A percentile compares a stretch with the other conserved stretches of the same genome.
phyloP scores from a whole-genome alignment of 2,113 vertebrate genomes.

The Balaenoptera acutorostrata region DNA sequence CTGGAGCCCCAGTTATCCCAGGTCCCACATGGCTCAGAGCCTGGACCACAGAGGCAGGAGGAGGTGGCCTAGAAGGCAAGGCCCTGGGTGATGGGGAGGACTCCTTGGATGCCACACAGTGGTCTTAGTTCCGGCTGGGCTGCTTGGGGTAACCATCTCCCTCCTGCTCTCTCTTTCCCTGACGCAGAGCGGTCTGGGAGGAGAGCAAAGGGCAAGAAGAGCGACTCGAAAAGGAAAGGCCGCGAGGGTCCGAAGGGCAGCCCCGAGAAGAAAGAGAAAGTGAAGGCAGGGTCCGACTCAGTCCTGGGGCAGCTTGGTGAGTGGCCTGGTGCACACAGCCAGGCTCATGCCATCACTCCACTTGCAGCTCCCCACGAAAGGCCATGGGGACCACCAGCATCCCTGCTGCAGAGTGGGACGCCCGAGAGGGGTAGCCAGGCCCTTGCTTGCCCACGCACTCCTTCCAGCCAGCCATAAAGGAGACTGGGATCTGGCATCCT shows the following conservation, averaged over 20 bases:
- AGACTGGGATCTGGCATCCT: background rate
- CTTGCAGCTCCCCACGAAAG: accelerated
- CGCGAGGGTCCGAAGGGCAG: conserved; percentile 90
- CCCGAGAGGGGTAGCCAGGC: background rate
- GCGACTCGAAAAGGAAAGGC: conserved; percentile 88
- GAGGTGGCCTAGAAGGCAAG: background rate
- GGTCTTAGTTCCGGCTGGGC: background rate
- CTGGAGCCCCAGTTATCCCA: background rate
- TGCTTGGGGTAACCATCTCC: background rate
- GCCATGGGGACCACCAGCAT: background rate
- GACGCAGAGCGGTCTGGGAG: conserved; percentile 87
- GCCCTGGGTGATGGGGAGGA: no score
- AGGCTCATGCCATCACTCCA: background rate
- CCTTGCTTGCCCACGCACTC: background rate
- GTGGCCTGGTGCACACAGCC: conserved; percentile 26
- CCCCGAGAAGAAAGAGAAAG: conserved; percentile 93
- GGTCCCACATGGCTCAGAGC: accelerated
- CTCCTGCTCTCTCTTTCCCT: conserved; percentile 60
- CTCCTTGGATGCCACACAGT: no score
- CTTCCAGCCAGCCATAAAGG: background rate
- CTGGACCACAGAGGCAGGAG: no score
- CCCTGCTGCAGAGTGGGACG: background rate
- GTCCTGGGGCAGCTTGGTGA: conserved; percentile 95
- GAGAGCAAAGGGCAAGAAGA: conserved; percentile 89
- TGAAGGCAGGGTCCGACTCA: conserved; percentile 89